Evolutionary conservation across 2,113 vertebrate genomes (phyloP).

Genomic region (Bubo blakistoni): DNA sequence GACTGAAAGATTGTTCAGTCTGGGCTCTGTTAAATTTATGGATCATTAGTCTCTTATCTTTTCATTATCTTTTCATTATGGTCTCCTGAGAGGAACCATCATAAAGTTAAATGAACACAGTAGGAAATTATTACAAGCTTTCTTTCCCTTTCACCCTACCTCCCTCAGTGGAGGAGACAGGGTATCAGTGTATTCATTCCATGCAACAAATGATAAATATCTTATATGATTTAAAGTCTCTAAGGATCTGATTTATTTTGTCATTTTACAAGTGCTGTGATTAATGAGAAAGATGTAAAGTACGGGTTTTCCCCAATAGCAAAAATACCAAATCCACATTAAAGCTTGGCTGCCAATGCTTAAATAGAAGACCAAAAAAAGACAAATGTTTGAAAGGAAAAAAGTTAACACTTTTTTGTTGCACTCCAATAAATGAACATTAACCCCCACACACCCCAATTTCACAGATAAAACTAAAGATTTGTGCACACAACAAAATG

Average conservation of each 20-base stretch:
- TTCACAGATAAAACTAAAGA: neutral
- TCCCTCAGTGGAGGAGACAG: neutral
- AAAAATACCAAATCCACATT: neutral
- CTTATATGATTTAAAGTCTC: neutral
- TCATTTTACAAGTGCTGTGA: neutral
- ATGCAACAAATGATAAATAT: neutral
- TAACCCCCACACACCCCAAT: neutral
- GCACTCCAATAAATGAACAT: neutral
- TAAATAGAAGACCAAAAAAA: neutral
- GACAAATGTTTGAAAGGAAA: neutral
- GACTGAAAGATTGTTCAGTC: constrained; percentile 53
- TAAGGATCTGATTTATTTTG: neutral
- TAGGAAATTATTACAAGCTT: constrained; percentile 44
- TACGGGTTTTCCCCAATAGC: neutral
- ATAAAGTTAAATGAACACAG: constrained; percentile 64
- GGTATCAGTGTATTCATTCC: neutral
- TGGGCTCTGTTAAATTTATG: constrained; percentile 48
- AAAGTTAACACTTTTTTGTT: neutral
- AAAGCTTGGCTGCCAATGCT: neutral
- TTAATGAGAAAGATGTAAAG: neutral
- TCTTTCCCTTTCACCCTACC: neutral
- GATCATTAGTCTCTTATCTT: constrained; percentile 67
- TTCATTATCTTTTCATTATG: constrained; percentile 57
- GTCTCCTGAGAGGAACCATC: constrained; percentile 54
- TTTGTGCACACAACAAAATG: neutral